These are phyloP conservation scores for Melanotaenia trifasciata DNA, from an alignment of 2,797 vertebrate species.

Conservation along the genomic window DNA sequence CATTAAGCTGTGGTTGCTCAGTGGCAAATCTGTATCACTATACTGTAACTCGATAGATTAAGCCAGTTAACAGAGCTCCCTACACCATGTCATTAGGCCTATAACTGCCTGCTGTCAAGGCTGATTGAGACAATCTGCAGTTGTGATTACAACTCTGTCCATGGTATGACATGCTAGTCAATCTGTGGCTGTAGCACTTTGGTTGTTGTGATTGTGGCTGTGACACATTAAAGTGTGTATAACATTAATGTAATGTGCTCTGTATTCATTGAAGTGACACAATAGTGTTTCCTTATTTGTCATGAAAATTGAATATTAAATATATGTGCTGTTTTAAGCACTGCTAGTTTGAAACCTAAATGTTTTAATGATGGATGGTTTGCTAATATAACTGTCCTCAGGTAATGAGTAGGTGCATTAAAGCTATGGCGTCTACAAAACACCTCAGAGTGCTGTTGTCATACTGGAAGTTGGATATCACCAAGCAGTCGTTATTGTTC, in stretches of 20 bases:
- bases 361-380: not conserved
- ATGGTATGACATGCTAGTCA: not conserved
- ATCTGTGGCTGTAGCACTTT: not conserved
- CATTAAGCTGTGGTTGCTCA: not conserved
- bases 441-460: too few relatives aligned
- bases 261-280: not conserved
- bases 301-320: too few relatives aligned
- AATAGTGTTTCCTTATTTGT: not conserved
- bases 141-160: not conserved
- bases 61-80: not conserved
- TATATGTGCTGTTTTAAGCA: not conserved
- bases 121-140: slow-evolving; percentile 10
- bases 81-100: not conserved
- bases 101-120: not conserved
- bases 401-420: not conserved
- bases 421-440: not conserved
- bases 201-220: not conserved
- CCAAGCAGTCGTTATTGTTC: too few relatives aligned
- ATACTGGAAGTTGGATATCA: too few relatives aligned
- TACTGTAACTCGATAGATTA: not conserved
- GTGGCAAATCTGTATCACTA: not conserved
- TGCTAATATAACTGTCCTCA: not conserved
- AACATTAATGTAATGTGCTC: not conserved
- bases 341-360: not conserved
- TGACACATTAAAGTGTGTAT: not conserved